These are phyloP conservation scores for Amphibalanus amphitrite DNA, from an alignment of 1,140 invertebrate species.

Conservation along the genomic window DNA sequence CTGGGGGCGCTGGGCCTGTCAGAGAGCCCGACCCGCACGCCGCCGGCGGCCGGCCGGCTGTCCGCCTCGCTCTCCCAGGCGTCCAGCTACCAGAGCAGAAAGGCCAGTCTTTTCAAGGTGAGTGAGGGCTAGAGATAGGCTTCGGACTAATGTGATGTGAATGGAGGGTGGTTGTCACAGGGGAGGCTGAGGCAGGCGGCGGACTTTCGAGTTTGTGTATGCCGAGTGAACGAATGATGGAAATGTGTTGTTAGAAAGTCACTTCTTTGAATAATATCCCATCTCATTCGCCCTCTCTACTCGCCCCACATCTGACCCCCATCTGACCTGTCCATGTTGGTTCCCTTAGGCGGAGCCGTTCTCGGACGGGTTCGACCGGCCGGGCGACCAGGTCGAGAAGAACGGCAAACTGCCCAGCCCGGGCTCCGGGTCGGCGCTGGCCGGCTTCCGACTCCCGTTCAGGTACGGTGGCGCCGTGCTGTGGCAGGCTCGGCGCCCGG, in stretches of 20 bases:
- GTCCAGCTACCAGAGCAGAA: background rate
- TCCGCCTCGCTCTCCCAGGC: too few species aligned
- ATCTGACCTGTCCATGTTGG: too few species aligned
- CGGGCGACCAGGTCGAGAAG: background rate
- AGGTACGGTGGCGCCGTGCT: background rate
- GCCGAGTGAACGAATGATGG: too few species aligned
- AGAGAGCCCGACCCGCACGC: background rate
- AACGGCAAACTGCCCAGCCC: background rate
- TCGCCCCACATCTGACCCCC: too few species aligned
- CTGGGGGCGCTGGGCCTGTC: slow-evolving; percentile 47
- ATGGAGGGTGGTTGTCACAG: too few species aligned
- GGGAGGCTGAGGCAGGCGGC: too few species aligned
- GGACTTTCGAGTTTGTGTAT: too few species aligned
- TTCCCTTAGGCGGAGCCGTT: background rate
- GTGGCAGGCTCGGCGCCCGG: too few species aligned
- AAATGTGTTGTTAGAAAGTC: too few species aligned
- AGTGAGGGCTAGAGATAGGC: background rate
- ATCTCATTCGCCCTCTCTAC: too few species aligned
- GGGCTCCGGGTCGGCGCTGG: background rate
- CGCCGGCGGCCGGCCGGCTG: background rate
- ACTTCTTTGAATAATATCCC: too few species aligned
- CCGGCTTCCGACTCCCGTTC: background rate
- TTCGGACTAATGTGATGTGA: too few species aligned
- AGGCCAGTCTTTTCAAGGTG: background rate
- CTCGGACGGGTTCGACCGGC: background rate